Evolutionary conservation across 1,140 invertebrate species (phyloP), one percentile per base, ranked within the genome.

Genomic region (Ganaspis sp.): DNA sequence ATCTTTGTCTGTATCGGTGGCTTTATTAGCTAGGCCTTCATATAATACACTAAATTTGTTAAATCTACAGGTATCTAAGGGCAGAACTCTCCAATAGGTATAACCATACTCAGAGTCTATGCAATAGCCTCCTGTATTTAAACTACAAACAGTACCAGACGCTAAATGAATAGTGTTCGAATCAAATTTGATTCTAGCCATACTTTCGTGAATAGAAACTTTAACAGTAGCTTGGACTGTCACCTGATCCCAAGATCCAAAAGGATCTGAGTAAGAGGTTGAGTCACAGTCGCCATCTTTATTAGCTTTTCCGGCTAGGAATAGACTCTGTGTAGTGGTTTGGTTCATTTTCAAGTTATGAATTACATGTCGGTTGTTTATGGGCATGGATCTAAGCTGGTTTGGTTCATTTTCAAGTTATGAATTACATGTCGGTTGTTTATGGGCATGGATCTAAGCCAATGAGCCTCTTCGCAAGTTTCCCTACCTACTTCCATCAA

Each of bases 41-140:
- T 76, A 85, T 0, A 84, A 15, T 9, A 82, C 53, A 12, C 29
- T 12, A 15, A 76, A 81, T 45, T 77, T 64, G 4, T 64, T 70
- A 40, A 74, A 69, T 40, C 75, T 34, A 38, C 74, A 84, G 40
- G 49, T 34, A 5, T 64, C 64, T 5, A 1, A 9, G 0, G 76
- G 81, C 1, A 82, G 21, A 3, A 17, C 9, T 9, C 74, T 19
- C 74, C 76, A 81, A 45, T 70, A 81, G 0, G 69, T 40, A n/a
- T 80, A 70, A 0, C 17, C 40, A 12, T 40, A 42, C 23, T 75
- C 73, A 0, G 17, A 1, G 9, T 45, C 54, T 11, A 76, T 17
- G n/a, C 74, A n/a, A n/a, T n/a, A 75, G 9, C 15, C 49, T 11
- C 3, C 4, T n/a, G n/a, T n/a, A 70, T 69, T 12, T n/a, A 1